Conservation (phyloP, 2,888 invertebrate genomes). For the Geophilus truncorum region DNA sequence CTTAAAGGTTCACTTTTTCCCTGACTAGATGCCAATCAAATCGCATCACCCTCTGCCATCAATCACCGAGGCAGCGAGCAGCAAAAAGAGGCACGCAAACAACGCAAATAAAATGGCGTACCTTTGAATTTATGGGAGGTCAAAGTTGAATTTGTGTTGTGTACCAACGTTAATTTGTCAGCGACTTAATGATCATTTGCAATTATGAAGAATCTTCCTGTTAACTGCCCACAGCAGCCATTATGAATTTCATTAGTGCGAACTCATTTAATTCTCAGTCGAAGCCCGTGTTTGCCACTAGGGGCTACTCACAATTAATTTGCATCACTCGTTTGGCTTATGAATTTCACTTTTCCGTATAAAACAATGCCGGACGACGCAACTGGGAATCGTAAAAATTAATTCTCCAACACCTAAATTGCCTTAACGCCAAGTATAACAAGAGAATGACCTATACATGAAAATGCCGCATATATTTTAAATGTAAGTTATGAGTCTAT, state of each 20-base stretch:
- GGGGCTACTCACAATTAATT: constrained; percentile 16
- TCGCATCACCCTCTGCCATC: background rate
- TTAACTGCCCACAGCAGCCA: constrained; percentile 12
- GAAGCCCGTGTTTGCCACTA: background rate
- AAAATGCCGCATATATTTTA: too few relatives aligned
- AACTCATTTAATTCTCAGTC: background rate
- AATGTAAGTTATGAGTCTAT: too few relatives aligned
- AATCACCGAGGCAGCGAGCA: background rate
- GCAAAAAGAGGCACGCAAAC: background rate
- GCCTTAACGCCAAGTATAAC: background rate
- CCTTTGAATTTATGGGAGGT: background rate
- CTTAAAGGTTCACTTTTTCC: constrained; percentile 11
- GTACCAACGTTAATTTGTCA: background rate
- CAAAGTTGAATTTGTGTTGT: background rate
- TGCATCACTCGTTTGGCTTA: background rate
- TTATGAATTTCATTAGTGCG: constrained; percentile 5
- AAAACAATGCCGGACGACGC: background rate
- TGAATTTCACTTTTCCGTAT: background rate
- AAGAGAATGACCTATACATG: too few relatives aligned
- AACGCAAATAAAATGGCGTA: background rate
- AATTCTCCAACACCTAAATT: background rate
- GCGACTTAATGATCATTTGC: background rate
- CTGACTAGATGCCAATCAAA: background rate
- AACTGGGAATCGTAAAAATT: background rate
- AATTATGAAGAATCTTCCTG: background rate